Evolutionary conservation across 2,888 invertebrate genomes (phyloP), one percentile per base, ranked within the genome.

Genomic region (Venustoraphidia nigricollis): DNA sequence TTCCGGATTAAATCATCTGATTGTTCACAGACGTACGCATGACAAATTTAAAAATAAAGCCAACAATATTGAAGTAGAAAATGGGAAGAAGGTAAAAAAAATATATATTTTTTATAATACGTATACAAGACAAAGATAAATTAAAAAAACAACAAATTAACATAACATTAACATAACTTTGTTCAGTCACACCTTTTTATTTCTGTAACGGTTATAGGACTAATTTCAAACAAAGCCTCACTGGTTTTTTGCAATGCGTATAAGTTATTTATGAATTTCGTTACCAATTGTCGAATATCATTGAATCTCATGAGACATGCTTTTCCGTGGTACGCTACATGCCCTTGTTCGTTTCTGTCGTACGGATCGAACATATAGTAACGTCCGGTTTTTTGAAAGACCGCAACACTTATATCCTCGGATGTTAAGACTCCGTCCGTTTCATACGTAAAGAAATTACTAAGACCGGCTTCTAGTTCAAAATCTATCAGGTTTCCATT

Each of bases 341-440:
- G 56, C 0, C 75, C 76, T 53, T 69, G 67, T 9, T 72, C 62
- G 57, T 77, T 72, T 1, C 76, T 61, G 51, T 74, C 71, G 41
- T 69, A 70, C 1, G 79, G 73, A 58, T 80, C 78, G 56, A 79
- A 77, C 62, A 79, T 64, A 61, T 76, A 81, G 60, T 67, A 80
- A 1, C 70, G 71, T 56, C 70, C 60, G 34, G 60, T 62, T 51
- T 69, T 67, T 48, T 67, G 66, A 34, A 79, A 75, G 0, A 80
- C 66, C 0, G 76, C 72, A 3, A 77, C 68, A 17, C 73, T 71
- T 5, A 73, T 67, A 0, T 65, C 62, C 0, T 68, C 64, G 1
- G 75, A 71, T 2, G 73, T 66, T 14, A 81, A 58, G 10, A 81
- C 75, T 0, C 75, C 79, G n/a, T 62, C 60, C 50, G 58, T 66